Evolutionary conservation across 2,888 invertebrate species (phyloP).

Genomic region (Geotrupes spiniger): DNA sequence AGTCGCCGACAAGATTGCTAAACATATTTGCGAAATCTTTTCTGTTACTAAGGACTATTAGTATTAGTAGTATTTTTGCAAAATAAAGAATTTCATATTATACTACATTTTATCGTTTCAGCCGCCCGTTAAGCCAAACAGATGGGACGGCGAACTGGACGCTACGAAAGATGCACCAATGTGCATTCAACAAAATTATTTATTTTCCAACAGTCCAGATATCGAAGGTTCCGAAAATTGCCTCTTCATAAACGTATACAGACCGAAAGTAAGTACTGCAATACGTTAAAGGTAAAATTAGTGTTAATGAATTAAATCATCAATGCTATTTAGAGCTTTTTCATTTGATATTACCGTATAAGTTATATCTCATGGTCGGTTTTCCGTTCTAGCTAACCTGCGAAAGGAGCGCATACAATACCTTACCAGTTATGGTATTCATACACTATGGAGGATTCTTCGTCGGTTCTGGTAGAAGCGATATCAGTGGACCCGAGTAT

Average conservation of each 20-base stretch:
- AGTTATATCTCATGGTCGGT: no score
- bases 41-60: no score
- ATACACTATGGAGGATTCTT: conserved; percentile 57
- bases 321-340: no score
- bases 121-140: conserved; percentile 35
- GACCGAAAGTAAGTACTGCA: conserved; percentile 40
- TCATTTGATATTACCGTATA: no score
- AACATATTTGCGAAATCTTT: no score
- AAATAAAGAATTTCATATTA: no score
- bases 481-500: conserved; percentile 52
- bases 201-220: conserved; percentile 34
- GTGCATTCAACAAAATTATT: conserved; percentile 53
- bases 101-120: no score
- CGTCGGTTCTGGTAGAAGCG: conserved; percentile 49
- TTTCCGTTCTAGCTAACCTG: no score
- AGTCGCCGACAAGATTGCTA: no score
- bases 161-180: conserved; percentile 42
- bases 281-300: no score
- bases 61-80: no score
- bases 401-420: neutral
- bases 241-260: conserved; percentile 53
- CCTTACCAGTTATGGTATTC: conserved; percentile 53
- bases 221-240: conserved; percentile 53
- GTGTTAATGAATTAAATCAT: no score
- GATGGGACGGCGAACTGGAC: conserved; percentile 37